Conservation (phyloP, 1,140 invertebrate genomes). For the Coptotermes formosanus region DNA sequence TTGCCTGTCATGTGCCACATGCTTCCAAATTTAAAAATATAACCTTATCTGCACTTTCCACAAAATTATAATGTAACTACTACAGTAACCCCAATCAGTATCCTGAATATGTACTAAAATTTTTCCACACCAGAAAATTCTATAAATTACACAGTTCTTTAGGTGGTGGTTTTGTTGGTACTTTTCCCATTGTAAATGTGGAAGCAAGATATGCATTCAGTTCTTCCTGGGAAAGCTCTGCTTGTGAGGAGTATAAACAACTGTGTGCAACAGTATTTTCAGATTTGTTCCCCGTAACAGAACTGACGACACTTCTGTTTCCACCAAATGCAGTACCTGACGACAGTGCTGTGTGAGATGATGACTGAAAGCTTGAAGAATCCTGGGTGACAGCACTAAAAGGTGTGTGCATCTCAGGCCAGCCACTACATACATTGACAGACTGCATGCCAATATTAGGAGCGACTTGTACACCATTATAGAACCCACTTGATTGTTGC, state of each 20-base stretch:
- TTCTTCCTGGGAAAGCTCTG: conserved; percentile 24
- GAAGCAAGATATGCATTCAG: conserved; percentile 2
- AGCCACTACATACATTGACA: not conserved
- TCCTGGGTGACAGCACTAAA: not conserved
- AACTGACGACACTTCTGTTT: not conserved
- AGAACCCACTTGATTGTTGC: not conserved
- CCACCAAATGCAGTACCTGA: not conserved
- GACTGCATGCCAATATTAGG: not conserved
- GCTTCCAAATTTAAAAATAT: too few relatives aligned
- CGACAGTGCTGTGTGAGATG: not conserved
- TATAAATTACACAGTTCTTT: conserved; percentile 20
- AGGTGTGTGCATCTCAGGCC: not conserved
- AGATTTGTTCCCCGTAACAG: not conserved
- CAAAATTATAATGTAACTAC: too few relatives aligned
- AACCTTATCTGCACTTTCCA: too few relatives aligned
- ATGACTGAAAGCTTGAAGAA: not conserved
- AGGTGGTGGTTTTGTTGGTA: conserved; percentile 25
- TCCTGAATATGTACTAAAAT: too few relatives aligned
- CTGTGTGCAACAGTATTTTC: conserved; percentile 15
- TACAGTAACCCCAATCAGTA: too few relatives aligned
- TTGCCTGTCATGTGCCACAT: too few relatives aligned
- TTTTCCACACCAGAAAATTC: not conserved
- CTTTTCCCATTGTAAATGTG: conserved; percentile 26
- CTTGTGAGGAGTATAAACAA: not conserved
- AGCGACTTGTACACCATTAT: not conserved